Evolutionary conservation across 2,888 invertebrate species (phyloP), one percentile per base, ranked within the genome.

Genomic region (Ormyrus thymus): DNA sequence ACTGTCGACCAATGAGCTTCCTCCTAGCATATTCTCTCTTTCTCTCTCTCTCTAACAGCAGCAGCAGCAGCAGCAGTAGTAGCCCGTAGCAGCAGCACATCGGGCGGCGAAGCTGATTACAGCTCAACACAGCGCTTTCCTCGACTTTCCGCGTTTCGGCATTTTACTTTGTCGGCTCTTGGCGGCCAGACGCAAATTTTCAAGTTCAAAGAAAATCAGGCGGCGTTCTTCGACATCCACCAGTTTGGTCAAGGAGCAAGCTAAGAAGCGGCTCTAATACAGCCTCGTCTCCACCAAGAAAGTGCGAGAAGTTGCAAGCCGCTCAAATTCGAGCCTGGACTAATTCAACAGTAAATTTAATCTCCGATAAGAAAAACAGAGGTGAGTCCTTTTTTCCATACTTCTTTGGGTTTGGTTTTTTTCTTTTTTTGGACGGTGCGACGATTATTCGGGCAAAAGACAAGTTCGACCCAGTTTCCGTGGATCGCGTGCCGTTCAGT

Each of bases 1-100:
- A 83, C 75, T 79, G 56, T 74, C 82, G 78, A 83, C 91, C 90
- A 91, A 91, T 91, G 7, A 83, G 79, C 78, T 72, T n/a, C 13
- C 43, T 50, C 10, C 7, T 3, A 45, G 68, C 1, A 29, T 11
- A 51, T 11, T 13, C 75, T 43, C 45, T 68, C 43, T 59, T 7
- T 61, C 51, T 51, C 51, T 58, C 59, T 68, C 68, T 62, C 29
- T 74, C 51, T 29, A 10, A 11, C 51, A 15, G 29, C 29, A 29
- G 29, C 29, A 43, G 45, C 43, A n/a, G 48, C 72, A 69, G 45
- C 59, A 50, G 50, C 43, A 46, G 15, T 53, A 51, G 10, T 48
- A n/a, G 13, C 43, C 1, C 59, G 9, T 55, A 13, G 11, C 50
- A 46, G 43, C 61, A 77, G 66, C 53, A 71, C 56, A 71, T 56